Percentiles rank a stretch among this genome's conserved stretches.
Conservation (phyloP, 1,140 invertebrate species). For the Drosophila arizonae region DNA sequence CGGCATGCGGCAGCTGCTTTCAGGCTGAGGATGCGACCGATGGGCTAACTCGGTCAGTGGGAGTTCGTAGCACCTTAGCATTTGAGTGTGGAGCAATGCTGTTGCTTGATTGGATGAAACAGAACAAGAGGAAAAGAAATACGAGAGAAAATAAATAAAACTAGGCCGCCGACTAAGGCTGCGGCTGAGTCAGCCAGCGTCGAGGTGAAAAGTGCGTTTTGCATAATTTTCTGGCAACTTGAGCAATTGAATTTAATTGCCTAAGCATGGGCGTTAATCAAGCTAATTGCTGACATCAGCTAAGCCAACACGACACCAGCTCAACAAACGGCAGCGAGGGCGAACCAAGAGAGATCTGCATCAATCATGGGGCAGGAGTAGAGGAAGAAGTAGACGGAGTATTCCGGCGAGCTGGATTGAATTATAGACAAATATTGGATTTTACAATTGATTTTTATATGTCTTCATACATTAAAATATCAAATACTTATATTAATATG, state of each 20-base stretch:
- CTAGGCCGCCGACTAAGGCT: constrained; percentile 16
- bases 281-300: constrained; percentile 65
- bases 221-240: constrained; percentile 52
- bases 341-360: not conserved
- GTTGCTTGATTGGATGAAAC: not conserved
- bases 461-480: no score
- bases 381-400: no score
- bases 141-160: constrained; percentile 9
- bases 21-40: constrained; percentile 1
- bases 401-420: no score
- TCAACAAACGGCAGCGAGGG: constrained; percentile 21
- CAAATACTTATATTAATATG: no score
- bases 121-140: no score
- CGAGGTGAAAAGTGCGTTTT: constrained; percentile 53
- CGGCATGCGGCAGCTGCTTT: constrained; percentile 41
- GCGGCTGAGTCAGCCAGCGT: constrained; percentile 30
- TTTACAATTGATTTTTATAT: not conserved
- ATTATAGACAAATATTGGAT: not conserved
- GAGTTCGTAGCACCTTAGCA: constrained; percentile 62
- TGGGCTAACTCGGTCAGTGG: constrained; percentile 39
- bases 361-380: not conserved
- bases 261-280: constrained; percentile 58
- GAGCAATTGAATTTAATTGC: constrained; percentile 57
- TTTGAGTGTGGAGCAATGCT: constrained; percentile 23
- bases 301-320: constrained; percentile 30